These are phyloP conservation scores for Tricholaema leucomelas DNA, from an alignment of 2,113 vertebrate species.

Conservation along the genomic window DNA sequence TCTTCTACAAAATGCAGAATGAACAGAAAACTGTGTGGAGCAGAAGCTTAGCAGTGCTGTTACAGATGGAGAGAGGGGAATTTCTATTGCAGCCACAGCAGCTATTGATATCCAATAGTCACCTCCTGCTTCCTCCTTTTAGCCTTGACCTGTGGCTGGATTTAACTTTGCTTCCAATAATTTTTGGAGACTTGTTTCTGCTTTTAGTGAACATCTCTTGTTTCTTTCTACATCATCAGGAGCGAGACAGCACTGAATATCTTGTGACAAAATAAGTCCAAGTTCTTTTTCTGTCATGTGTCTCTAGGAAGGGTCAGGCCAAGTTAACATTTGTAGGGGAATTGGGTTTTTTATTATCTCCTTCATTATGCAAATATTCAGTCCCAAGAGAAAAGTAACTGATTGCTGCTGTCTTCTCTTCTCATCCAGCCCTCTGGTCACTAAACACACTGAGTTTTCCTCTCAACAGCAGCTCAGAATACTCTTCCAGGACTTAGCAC, in stretches of 20 bases:
- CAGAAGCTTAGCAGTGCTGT: not conserved
- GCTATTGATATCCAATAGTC: not conserved
- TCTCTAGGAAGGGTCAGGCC: not conserved
- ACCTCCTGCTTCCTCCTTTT: not conserved
- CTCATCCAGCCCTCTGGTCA: not conserved
- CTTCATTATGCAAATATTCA: not conserved
- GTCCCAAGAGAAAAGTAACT: not conserved
- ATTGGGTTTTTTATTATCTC: not conserved
- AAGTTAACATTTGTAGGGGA: constrained; percentile 23
- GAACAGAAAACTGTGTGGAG: not conserved
- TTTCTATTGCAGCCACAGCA: not conserved
- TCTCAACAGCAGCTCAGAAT: not conserved
- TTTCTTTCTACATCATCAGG: not conserved
- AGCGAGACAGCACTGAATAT: not conserved
- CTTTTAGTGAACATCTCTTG: not conserved
- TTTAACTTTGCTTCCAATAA: not conserved
- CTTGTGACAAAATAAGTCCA: not conserved
- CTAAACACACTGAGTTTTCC: not conserved
- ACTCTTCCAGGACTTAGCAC: not conserved
- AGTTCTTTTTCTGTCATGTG: not conserved
- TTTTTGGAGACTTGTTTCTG: not conserved
- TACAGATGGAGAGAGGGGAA: not conserved
- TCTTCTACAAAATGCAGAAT: not conserved
- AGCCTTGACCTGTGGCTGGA: not conserved
- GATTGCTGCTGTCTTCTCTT: not conserved